phyloP scores from a whole-genome alignment of 2,113 vertebrate species.

The Seriola aureovittata region DNA sequence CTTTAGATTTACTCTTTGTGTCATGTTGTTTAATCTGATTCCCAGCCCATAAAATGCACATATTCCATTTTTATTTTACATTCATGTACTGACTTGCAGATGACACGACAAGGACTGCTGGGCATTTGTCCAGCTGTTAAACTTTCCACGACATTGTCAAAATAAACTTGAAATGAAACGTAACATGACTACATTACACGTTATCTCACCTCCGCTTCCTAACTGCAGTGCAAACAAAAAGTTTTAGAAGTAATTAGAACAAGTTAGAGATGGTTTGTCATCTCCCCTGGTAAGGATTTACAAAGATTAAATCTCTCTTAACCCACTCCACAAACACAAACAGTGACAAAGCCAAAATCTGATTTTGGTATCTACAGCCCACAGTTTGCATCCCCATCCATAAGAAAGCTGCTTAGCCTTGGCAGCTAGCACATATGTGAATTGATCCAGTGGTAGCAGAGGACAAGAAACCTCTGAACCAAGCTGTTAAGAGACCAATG shows the following conservation, averaged over 20 bases:
- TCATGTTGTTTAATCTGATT: not conserved
- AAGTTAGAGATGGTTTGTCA: slow-evolving; percentile 72
- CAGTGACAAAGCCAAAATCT: slow-evolving; percentile 82
- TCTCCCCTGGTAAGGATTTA: slow-evolving; percentile 77
- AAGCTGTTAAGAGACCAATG: slow-evolving; percentile 41
- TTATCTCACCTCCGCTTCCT: not conserved
- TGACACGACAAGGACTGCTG: not conserved
- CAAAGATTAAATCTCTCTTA: slow-evolving; percentile 79
- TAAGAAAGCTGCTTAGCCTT: slow-evolving; percentile 82
- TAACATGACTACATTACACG: not conserved
- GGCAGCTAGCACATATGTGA: slow-evolving; percentile 64
- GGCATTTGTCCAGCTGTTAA: not conserved
- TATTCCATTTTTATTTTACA: not conserved
- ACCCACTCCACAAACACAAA: slow-evolving; percentile 79
- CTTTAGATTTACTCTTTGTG: not conserved
- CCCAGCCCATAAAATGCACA: not conserved
- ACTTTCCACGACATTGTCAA: not conserved
- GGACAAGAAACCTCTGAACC: slow-evolving; percentile 40
- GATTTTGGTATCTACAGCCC: slow-evolving; percentile 82
- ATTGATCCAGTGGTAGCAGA: slow-evolving; percentile 47
- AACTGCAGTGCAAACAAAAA: slow-evolving; percentile 64
- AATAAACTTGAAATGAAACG: not conserved
- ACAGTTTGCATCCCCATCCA: slow-evolving; percentile 77
- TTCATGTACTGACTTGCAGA: not conserved
- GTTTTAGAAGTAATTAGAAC: slow-evolving; percentile 79